Base-by-base conservation (phyloP, 2,797 vertebrate species). In the Silurus aristotelis region DNA sequence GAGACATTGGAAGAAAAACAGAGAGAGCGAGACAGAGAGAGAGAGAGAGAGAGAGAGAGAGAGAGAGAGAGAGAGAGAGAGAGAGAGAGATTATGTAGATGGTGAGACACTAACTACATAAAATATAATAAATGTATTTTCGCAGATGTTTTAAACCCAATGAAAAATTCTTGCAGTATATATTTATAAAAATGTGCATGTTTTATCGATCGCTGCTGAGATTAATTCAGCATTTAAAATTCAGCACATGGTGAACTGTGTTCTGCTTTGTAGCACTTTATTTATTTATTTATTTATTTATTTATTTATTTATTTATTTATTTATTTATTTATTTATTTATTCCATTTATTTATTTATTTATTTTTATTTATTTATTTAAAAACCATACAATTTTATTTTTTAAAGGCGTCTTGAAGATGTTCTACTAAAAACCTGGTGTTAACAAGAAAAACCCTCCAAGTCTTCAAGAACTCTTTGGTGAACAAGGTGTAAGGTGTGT, bases 41-140 rank as follows among this genome's bases (percentile, higher is more conserved):
- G 8, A 71, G 43, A 52, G 46, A 52, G 0, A n/a, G 10, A 7
- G 25, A 14, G 12, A 27, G 5, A 1, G n/a, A 66, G 8, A 13
- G 12, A 27, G n/a, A 13, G 64, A 27, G 5, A 66, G 10, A 52
- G 22, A 52, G 22, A 73, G 71, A 7, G 20, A 72, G 4, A 72
- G 17, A 48, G 9, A 48, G 70, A 73, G 2, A 73, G 71, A 52
- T n/a, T 20, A 25, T 22, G 14, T 63, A 38, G 55, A 56, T 56
- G 55, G 46, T 9, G 7, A 72, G 52, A 75, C 9, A 9, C 20
- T 31, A 58, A 70, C 31, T 13, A 38, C 56, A 20, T 7, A 82
- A 82, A 68, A 77, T 66, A 61, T 77, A 52, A 61, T 75, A 38
- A 46, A 67, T 56, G 87, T 88, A 3, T 85, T 88, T 84, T 89